Base-by-base conservation (phyloP, 2,113 vertebrate species). In the Naja naja region DNA sequence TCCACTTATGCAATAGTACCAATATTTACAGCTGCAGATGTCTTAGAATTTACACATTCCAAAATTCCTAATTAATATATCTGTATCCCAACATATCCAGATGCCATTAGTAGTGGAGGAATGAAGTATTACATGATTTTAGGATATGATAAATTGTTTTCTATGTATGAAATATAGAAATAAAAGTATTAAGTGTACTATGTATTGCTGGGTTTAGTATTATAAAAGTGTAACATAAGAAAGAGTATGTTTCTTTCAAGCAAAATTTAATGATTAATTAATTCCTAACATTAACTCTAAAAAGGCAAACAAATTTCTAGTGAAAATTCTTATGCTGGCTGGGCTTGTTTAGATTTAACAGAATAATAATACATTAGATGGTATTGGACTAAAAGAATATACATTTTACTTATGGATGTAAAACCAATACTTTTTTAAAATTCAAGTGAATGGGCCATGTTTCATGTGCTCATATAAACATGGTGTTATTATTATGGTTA, bases 231-330 rank as follows among this genome's bases (percentile, higher is more conserved):
- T 93, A 95, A 93, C 10, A 92, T 93, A 90, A 0, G 11, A 96
- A 95, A 96, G 95, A 60, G 49, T 11, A 87, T 96, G 90, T 94
- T 93, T 95, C 85, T 93, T 95, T 94, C 85, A 43, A 39, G 64
- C 87, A 89, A 95, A 95, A 85, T 3, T 8, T 93, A 95, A 94
- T 56, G 92, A 88, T 94, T 93, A 91, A 96, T 96, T 94, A 95
- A 95, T 94, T 92, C 86, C 49, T 11, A 91, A 0, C 89, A 74
- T 96, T 96, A 95, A 94, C 47, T 96, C 34, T 92, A 92, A 89
- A 54, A 30, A 92, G 91, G 94, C 81, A 96, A 94, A 95, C 56
- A 88, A 91, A 89, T 54, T 92, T n/a, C 95, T 94, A 54, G 4
- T 95, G 89, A 95, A 64, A 92, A 94, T 39, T 45, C 8, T 93